Conservation (phyloP, 1,140 invertebrate species). For the Trachymyrmex cornetzi region DNA sequence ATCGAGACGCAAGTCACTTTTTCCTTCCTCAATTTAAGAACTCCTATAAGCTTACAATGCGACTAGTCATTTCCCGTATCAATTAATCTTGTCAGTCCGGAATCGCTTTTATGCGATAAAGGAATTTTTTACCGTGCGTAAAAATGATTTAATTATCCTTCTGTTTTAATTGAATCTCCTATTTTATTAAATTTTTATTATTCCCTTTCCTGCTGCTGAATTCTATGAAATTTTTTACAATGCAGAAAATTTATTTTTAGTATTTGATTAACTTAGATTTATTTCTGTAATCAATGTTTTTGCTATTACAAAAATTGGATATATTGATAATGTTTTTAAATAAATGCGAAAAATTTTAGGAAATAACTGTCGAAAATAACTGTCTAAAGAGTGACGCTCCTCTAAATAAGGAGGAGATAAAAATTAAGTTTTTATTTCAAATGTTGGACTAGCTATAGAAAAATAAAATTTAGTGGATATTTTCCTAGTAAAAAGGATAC, state of each 20-base stretch:
- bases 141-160: conserved; percentile 21
- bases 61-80: conserved; percentile 15
- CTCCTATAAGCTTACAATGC: conserved; percentile 19
- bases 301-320: neutral
- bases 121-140: neutral
- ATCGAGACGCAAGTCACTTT: conserved; percentile 47
- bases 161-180: neutral
- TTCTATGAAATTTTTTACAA: neutral
- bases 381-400: too few relatives aligned
- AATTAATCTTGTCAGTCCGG: conserved; percentile 19
- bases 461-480: too few relatives aligned
- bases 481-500: too few relatives aligned
- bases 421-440: too few relatives aligned
- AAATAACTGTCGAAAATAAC: too few relatives aligned
- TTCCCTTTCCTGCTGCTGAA: neutral
- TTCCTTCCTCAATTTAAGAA: conserved; percentile 32
- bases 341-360: too few relatives aligned
- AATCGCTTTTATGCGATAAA: conserved; percentile 3
- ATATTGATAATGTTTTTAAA: too few relatives aligned
- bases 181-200: neutral
- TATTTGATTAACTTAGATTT: neutral
- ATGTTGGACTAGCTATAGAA: too few relatives aligned
- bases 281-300: neutral
- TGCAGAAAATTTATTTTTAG: neutral
- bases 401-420: too few relatives aligned